Percentiles rank a stretch among this genome's conserved stretches.
Conservation (phyloP, 1,140 invertebrate genomes). For the Odontomachus brunneus region DNA sequence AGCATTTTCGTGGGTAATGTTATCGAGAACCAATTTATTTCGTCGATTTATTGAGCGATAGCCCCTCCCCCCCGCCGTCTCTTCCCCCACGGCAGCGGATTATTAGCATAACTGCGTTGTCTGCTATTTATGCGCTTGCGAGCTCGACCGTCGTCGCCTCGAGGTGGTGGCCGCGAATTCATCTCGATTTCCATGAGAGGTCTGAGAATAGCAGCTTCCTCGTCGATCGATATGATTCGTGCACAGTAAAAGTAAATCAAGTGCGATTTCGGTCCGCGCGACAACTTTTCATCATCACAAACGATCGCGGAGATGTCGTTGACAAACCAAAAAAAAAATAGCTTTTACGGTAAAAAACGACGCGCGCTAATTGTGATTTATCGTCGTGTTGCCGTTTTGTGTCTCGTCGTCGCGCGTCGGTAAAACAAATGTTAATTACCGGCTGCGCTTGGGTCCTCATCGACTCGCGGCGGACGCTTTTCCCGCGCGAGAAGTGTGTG, state of each 20-base stretch:
- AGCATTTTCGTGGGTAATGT: conserved; percentile 49
- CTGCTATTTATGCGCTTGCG: conserved; percentile 45
- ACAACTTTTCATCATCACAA: too few relatives aligned
- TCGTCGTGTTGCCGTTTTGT: conserved; percentile 42
- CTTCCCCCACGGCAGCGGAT: too few relatives aligned
- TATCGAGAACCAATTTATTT: conserved; percentile 63
- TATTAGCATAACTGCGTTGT: conserved; percentile 47
- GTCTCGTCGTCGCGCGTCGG: too few relatives aligned
- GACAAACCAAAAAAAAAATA: neutral
- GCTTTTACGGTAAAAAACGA: conserved; percentile 28
- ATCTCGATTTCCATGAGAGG: neutral
- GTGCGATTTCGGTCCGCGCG: too few relatives aligned
- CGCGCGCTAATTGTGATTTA: conserved; percentile 39
- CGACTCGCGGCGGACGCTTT: too few relatives aligned
- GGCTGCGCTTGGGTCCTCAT: too few relatives aligned
- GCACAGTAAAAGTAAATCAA: too few relatives aligned
- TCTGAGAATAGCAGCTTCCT: too few relatives aligned
- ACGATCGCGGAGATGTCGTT: neutral
- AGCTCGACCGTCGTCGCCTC: conserved; percentile 9
- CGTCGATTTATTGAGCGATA: conserved; percentile 50
- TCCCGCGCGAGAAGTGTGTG: neutral
- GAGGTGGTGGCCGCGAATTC: conserved; percentile 38
- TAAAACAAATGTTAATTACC: conserved; percentile 46
- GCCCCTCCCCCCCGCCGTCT: neutral
- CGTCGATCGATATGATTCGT: too few relatives aligned